Base-by-base conservation (phyloP, 2,113 vertebrate species). In the Melanostigma gelatinosum region DNA sequence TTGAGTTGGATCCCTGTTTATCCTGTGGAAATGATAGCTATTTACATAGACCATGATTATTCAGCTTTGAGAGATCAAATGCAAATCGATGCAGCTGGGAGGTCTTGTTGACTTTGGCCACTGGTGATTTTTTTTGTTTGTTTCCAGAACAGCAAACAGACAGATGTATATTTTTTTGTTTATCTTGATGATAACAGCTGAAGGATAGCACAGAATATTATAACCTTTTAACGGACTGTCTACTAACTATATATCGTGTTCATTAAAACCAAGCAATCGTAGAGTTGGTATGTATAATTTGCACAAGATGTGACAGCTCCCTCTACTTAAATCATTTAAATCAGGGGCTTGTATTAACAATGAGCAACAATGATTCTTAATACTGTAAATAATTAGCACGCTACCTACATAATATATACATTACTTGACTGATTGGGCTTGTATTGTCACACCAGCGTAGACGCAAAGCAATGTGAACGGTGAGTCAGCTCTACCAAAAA, bases 31-130 rank as follows among this genome's bases (percentile, higher is more conserved):
- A 93, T 93, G 87, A 93, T 83, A 68, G 89, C 80, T 94, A 93
- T 93, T 93, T 93, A 89, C 93, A 90, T 88, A 90, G 82, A 79
- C 55, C 71, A 85, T 90, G 88, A 92, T 93, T 94, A 94, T 92
- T 85, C 90, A 91, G 90, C 88, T 93, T 92, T 92, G 89, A 86
- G 89, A 91, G 93, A 93, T 93, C 88, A 88, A 90, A 93, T 86
- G 84, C 84, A 93, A 94, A 93, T 92, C 85, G 22, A 90, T 92
- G 87, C 90, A 87, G 88, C 74, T 68, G 77, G 79, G 74, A 84
- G 57, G 83, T 83, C 64, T 85, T 58, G 84, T 89, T 88, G 89
- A 85, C 75, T 88, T 67, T 89, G 85, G 72, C 84, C 84, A 82
- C n/a, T 69, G 64, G 46, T 68, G 61, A 73, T 82, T 58, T 40